Base-by-base conservation (phyloP, 2,113 vertebrate species). In the Artemisiospiza belli region DNA sequence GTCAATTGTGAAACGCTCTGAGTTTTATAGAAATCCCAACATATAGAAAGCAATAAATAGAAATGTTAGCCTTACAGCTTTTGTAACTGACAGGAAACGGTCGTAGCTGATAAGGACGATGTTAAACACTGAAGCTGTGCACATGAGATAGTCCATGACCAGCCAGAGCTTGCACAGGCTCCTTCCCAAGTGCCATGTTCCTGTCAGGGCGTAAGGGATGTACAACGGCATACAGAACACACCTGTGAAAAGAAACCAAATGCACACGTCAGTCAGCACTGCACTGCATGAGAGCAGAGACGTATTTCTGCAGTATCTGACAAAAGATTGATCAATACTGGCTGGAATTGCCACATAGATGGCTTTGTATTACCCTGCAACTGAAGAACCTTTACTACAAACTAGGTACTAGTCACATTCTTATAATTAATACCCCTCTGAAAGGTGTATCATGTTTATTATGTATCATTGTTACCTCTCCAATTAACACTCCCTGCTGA, bases 61-160 rank as follows among this genome's bases (percentile, higher is more conserved):
- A 88, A 94, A 84, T 22, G 3, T 75, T 94, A 54, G 81, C 98
- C 99, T 99, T 98, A 99, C 99, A 69, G 98, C 99, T 90, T 98
- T 98, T 12, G 98, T 99, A 95, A 99, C 98, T 30, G 98, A 99
- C 83, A 98, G 97, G 95, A 99, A 99, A 59, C 98, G 98, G 95
- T 99, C 99, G 2, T 99, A 99, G 96, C 99, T 99, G 98, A 99
- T 99, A 78, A 99, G 98, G 72, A 99, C 98, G 7, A 99, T 98
- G 96, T 95, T 99, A 94, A 99, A 99, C 80, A 98, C 98, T 12
- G 99, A 99, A 4, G 99, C 97, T 27, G 99, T 97, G 55, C 99
- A 99, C 78, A 99, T 57, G 16, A 99, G 97, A 93, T 99, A 99
- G 97, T 99, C 99, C 92, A 96, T 81, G 63, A 98, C 92, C 68